Evolutionary conservation across 2,797 vertebrate genomes (phyloP).

Genomic region (Anomalospiza imberbis): DNA sequence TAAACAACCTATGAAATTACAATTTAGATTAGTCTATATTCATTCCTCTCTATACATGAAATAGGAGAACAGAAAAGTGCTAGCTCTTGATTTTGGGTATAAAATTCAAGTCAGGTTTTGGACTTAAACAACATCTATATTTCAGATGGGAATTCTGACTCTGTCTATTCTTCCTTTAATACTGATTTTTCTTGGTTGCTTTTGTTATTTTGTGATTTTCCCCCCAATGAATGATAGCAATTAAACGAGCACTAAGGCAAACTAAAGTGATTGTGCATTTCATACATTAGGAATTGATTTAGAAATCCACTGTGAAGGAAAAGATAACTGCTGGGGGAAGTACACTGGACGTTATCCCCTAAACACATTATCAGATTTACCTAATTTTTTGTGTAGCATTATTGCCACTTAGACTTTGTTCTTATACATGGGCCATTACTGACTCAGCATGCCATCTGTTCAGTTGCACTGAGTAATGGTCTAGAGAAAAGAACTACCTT

Average conservation of each 20-base stretch:
- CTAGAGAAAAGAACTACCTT: neutral
- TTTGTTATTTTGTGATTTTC: neutral
- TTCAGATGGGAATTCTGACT: neutral
- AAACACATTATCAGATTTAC: neutral
- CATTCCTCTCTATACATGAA: constrained; percentile 25
- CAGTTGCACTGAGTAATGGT: neutral
- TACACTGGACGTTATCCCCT: neutral
- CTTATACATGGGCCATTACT: neutral
- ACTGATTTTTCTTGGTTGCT: neutral
- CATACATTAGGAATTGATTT: neutral
- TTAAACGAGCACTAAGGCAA: neutral
- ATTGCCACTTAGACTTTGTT: neutral
- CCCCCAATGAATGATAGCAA: neutral
- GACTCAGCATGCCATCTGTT: neutral
- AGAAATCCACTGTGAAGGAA: neutral
- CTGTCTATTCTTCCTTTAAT: neutral
- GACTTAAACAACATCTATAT: neutral
- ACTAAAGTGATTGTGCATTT: neutral
- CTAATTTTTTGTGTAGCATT: neutral
- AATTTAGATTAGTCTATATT: constrained; percentile 51
- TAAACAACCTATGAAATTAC: constrained; percentile 36
- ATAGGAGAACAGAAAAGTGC: neutral
- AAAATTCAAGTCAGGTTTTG: constrained; percentile 42
- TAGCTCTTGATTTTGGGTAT: constrained; percentile 18
- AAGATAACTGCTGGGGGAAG: neutral